These are phyloP conservation scores for Ranitomeya variabilis DNA, from an alignment of 2,113 vertebrate genomes.

Conservation along the genomic window DNA sequence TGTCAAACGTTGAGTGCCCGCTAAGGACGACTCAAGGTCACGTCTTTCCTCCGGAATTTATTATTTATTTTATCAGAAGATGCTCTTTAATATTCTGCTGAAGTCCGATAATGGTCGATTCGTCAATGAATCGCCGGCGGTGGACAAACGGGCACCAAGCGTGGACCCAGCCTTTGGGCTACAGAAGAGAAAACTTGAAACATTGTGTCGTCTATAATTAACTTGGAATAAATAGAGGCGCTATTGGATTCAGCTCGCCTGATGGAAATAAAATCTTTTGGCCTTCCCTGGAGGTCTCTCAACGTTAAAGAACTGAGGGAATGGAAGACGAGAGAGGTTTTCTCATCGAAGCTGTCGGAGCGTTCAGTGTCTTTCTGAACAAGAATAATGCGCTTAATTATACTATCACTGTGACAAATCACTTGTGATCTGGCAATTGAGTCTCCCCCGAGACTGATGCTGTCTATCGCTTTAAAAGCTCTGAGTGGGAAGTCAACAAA, in stretches of 20 bases:
- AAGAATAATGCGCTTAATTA: slow-evolving; percentile 74
- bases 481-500: slow-evolving; percentile 59
- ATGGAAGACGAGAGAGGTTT: slow-evolving; percentile 51
- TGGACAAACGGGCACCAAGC: background rate
- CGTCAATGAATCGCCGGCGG: background rate
- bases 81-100: background rate
- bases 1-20: background rate
- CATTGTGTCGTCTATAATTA: slow-evolving; percentile 2
- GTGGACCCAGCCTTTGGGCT: background rate
- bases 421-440: slow-evolving; percentile 68
- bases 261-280: slow-evolving; percentile 60
- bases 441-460: slow-evolving; percentile 65
- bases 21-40: background rate
- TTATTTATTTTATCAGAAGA: no score
- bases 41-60: background rate
- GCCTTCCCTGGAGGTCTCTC: slow-evolving; percentile 62
- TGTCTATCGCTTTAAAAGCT: slow-evolving; percentile 68
- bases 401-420: slow-evolving; percentile 70
- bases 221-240: slow-evolving; percentile 30
- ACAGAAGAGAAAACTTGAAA: background rate
- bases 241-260: slow-evolving; percentile 58
- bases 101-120: background rate
- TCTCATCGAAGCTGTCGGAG: slow-evolving; percentile 64
- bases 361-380: slow-evolving; percentile 62
- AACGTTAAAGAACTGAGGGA: slow-evolving; percentile 25